These are phyloP conservation scores for Drosophila buzzatii DNA, from an alignment of 2,888 invertebrate species.

Conservation along the genomic window DNA sequence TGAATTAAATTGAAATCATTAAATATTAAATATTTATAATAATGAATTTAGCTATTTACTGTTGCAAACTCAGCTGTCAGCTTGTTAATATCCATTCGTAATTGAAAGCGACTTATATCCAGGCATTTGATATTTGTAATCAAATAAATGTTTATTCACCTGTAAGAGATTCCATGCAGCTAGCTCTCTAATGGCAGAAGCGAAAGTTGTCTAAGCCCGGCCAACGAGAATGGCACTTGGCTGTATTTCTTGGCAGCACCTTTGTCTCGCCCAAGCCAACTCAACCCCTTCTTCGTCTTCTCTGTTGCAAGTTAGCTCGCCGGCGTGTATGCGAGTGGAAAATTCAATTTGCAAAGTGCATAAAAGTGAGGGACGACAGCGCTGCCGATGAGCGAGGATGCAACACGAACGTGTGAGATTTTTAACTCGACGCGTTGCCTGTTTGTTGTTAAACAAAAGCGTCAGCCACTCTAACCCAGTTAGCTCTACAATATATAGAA, in stretches of 20 bases:
- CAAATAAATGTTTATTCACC: slow-evolving; percentile 7
- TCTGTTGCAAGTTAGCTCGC: slow-evolving; percentile 21
- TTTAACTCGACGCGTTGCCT: slow-evolving; percentile 46
- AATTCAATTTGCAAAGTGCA: slow-evolving; percentile 81
- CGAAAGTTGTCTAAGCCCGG: slow-evolving; percentile 10
- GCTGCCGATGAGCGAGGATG: slow-evolving; percentile 22
- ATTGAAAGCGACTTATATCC: background rate
- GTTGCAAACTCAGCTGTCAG: background rate
- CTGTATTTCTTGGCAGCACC: slow-evolving; percentile 18
- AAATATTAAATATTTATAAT: background rate
- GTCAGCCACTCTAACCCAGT: slow-evolving; percentile 50
- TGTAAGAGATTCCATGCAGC: background rate
- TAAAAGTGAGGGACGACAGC: slow-evolving; percentile 59
- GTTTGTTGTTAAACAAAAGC: slow-evolving; percentile 76
- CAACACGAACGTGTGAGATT: slow-evolving; percentile 60
- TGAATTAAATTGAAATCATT: background rate
- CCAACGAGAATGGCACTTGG: slow-evolving; percentile 30
- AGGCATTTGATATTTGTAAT: background rate
- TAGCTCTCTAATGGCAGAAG: slow-evolving; percentile 1
- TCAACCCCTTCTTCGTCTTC: no score
- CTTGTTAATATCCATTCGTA: background rate
- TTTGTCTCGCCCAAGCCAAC: slow-evolving; percentile 17
- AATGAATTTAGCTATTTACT: background rate
- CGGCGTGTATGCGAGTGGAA: slow-evolving; percentile 58
- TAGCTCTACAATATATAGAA: slow-evolving; percentile 5